Percentiles rank a stretch among this genome's conserved stretches.
phyloP scores from a whole-genome alignment of 2,888 invertebrate genomes.

The Embidobia sp. region DNA sequence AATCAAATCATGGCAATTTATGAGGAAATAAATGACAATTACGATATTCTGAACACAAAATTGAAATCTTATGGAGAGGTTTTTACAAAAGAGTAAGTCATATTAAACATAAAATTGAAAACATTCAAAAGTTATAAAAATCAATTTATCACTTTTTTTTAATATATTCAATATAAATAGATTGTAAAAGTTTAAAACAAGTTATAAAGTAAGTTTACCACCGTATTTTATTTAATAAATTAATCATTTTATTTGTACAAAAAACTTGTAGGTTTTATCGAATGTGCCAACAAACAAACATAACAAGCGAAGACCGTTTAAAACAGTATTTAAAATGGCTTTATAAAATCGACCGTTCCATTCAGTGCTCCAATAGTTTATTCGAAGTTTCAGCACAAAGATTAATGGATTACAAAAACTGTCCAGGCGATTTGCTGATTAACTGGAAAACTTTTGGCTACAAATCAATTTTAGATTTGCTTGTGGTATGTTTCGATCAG shows the following conservation, averaged over 20 bases:
- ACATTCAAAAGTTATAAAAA: too few species aligned
- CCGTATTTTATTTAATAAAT: too few species aligned
- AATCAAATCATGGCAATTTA: slow-evolving; percentile 77
- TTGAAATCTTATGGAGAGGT: slow-evolving; percentile 78
- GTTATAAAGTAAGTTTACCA: too few species aligned
- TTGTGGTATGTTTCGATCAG: slow-evolving; percentile 85
- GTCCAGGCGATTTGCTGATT: slow-evolving; percentile 87
- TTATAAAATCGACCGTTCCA: slow-evolving; percentile 82
- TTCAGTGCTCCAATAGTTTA: slow-evolving; percentile 86
- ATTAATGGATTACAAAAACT: slow-evolving; percentile 85
- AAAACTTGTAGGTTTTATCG: slow-evolving; percentile 70
- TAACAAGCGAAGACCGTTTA: slow-evolving; percentile 72
- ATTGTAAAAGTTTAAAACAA: too few species aligned
- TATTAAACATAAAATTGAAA: too few species aligned
- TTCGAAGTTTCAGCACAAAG: slow-evolving; percentile 86
- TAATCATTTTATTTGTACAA: too few species aligned
- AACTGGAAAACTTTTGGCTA: slow-evolving; percentile 90
- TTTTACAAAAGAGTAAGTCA: slow-evolving; percentile 77
- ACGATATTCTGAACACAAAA: slow-evolving; percentile 73
- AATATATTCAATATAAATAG: too few species aligned
- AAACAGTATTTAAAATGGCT: slow-evolving; percentile 84
- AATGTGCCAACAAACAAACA: slow-evolving; percentile 65
- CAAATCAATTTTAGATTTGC: slow-evolving; percentile 85
- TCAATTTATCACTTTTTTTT: too few species aligned
- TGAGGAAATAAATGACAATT: slow-evolving; percentile 75